Percentiles rank a stretch among this genome's conserved stretches.
These are phyloP conservation scores for Halcyon senegalensis DNA, from an alignment of 2,113 vertebrate species.

Conservation along the genomic window DNA sequence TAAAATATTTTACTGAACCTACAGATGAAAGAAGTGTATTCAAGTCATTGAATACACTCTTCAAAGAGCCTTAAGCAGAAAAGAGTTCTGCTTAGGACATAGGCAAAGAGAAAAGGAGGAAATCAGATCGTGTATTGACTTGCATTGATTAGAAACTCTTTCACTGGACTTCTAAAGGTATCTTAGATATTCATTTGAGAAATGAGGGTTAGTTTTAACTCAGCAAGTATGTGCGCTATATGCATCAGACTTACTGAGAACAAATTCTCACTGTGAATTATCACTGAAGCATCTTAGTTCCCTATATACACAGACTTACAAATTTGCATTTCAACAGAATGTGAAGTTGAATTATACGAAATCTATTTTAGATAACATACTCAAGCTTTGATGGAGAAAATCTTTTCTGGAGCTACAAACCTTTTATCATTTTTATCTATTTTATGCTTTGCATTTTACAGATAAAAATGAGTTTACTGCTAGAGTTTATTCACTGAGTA, in stretches of 20 bases:
- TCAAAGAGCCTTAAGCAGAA: conserved; percentile 3
- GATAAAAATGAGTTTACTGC: not conserved
- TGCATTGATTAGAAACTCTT: conserved; percentile 34
- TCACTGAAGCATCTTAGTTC: conserved; percentile 32
- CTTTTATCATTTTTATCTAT: not conserved
- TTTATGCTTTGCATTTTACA: not conserved
- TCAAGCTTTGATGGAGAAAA: not conserved
- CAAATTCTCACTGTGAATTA: conserved; percentile 36
- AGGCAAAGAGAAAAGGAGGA: conserved; percentile 1
- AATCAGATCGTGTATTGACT: conserved; percentile 27
- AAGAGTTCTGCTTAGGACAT: not conserved
- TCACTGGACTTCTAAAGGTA: conserved; percentile 39
- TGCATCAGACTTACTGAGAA: not conserved
- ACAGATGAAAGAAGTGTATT: conserved; percentile 24
- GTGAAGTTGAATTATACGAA: not conserved
- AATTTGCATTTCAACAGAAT: conserved; percentile 53
- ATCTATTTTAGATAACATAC: conserved; percentile 5
- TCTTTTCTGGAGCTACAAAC: not conserved
- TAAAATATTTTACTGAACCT: conserved; percentile 13
- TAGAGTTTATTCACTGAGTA: not conserved
- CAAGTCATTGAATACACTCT: not conserved
- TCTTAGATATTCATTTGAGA: conserved; percentile 15
- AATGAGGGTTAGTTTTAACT: not conserved
- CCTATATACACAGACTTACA: not conserved
- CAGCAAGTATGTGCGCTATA: conserved; percentile 2